Conservation (phyloP, 2,797 vertebrate species). For the Paedocypris micromegethes region DNA sequence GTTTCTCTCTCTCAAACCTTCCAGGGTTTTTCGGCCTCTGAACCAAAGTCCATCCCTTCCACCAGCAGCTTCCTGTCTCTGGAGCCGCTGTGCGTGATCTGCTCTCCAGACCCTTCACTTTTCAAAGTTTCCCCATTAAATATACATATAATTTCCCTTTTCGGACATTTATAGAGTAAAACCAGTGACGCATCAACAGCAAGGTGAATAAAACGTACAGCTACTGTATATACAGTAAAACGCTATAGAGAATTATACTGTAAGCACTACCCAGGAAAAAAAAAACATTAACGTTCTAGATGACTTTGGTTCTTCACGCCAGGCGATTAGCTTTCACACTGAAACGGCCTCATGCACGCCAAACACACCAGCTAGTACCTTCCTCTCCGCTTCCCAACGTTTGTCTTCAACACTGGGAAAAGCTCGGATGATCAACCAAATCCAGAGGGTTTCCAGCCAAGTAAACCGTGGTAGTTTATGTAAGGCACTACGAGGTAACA, state of each 20-base stretch:
- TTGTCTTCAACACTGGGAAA: slow-evolving; percentile 39
- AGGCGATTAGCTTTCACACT: slow-evolving; percentile 56
- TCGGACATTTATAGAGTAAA: slow-evolving; percentile 40
- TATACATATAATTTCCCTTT: slow-evolving; percentile 39
- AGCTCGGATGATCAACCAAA: slow-evolving; percentile 58
- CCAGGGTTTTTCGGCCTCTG: slow-evolving; percentile 42
- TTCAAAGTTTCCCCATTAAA: slow-evolving; percentile 11
- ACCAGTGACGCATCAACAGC: slow-evolving; percentile 52
- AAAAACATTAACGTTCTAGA: slow-evolving; percentile 57
- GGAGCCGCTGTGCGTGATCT: no score
- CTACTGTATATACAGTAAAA: slow-evolving; percentile 58
- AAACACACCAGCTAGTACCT: slow-evolving; percentile 48
- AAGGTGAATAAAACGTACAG: slow-evolving; percentile 52
- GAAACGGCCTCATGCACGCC: slow-evolving; percentile 63
- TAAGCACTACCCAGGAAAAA: slow-evolving; percentile 52
- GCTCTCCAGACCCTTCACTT: slow-evolving; percentile 31
- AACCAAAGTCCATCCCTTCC: slow-evolving; percentile 49
- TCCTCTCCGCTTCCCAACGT: no score
- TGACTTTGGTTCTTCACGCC: slow-evolving; percentile 70
- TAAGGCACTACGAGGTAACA: slow-evolving; percentile 99
- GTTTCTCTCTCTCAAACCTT: slow-evolving; percentile 55
- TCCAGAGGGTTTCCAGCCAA: slow-evolving; percentile 76
- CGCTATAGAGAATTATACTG: slow-evolving; percentile 57
- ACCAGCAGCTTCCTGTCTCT: slow-evolving; percentile 21
- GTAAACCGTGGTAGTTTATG: slow-evolving; percentile 83